A percentile compares a stretch with the other conserved stretches of the same genome.
These are phyloP conservation scores for Anas platyrhynchos DNA, from an alignment of 2,113 vertebrate species.

Conservation along the genomic window DNA sequence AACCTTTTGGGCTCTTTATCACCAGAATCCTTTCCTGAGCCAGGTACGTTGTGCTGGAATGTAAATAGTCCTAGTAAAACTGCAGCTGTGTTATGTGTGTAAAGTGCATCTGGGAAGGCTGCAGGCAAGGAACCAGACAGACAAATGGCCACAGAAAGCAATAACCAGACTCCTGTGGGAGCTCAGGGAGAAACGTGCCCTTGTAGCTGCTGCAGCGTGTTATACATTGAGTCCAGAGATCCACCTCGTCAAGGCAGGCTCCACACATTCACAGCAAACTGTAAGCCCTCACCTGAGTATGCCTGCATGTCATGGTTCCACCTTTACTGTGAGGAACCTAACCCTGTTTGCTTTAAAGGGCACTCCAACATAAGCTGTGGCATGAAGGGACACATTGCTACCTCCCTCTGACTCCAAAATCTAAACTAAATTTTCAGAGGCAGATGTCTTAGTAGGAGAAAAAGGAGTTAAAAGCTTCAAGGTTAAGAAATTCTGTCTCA, in stretches of 20 bases:
- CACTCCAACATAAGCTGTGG: background rate
- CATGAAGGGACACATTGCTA: background rate
- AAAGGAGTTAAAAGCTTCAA: background rate
- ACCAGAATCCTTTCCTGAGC: background rate
- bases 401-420: background rate
- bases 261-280: background rate
- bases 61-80: background rate
- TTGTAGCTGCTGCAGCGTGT: background rate
- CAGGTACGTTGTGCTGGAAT: background rate
- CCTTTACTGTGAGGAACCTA: accelerated
- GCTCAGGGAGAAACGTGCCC: background rate
- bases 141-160: background rate
- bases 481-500: slow-evolving; percentile 1
- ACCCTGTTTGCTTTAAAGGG: background rate
- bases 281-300: background rate
- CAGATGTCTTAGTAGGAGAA: background rate
- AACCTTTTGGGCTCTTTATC: background rate
- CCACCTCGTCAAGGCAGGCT: background rate
- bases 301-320: background rate
- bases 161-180: accelerated
- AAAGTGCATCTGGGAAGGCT: background rate
- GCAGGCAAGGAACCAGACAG: background rate
- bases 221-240: background rate
- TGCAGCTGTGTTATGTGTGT: background rate
- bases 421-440: background rate